These are phyloP conservation scores for Battus philenor DNA, from an alignment of 1,140 invertebrate species.

Conservation along the genomic window DNA sequence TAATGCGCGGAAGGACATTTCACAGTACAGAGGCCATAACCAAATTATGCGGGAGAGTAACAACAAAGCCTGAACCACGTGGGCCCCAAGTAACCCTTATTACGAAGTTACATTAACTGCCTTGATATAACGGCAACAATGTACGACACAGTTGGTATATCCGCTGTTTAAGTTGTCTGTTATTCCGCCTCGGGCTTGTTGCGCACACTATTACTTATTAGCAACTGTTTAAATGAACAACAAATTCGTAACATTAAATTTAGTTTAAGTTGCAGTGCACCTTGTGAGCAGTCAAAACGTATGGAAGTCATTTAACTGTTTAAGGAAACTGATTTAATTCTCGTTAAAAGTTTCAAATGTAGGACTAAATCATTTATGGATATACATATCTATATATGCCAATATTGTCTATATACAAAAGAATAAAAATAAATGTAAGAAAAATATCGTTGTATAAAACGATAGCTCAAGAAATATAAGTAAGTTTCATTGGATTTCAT, in stretches of 20 bases:
- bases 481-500: too few species aligned
- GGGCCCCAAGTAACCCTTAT: constrained; percentile 49
- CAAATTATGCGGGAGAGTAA: constrained; percentile 46
- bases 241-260: constrained; percentile 5
- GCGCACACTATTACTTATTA: constrained; percentile 23
- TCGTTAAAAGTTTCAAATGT: too few species aligned
- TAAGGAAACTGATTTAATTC: too few species aligned
- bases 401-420: too few species aligned
- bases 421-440: too few species aligned
- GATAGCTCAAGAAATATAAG: too few species aligned
- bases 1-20: constrained; percentile 32
- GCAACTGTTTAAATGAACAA: constrained; percentile 27
- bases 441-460: too few species aligned
- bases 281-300: not conserved
- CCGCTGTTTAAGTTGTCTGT: constrained; percentile 40
- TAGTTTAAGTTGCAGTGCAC: not conserved
- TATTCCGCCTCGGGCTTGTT: constrained; percentile 32
- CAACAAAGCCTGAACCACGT: constrained; percentile 41
- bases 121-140: constrained; percentile 27
- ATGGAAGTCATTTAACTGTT: too few species aligned
- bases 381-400: too few species aligned
- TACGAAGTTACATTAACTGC: constrained; percentile 63
- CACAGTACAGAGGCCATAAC: constrained; percentile 46
- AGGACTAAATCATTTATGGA: too few species aligned
- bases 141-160: constrained; percentile 30